These are phyloP conservation scores for Rhizoglyphus robini DNA, from an alignment of 1,140 invertebrate genomes.

Conservation along the genomic window DNA sequence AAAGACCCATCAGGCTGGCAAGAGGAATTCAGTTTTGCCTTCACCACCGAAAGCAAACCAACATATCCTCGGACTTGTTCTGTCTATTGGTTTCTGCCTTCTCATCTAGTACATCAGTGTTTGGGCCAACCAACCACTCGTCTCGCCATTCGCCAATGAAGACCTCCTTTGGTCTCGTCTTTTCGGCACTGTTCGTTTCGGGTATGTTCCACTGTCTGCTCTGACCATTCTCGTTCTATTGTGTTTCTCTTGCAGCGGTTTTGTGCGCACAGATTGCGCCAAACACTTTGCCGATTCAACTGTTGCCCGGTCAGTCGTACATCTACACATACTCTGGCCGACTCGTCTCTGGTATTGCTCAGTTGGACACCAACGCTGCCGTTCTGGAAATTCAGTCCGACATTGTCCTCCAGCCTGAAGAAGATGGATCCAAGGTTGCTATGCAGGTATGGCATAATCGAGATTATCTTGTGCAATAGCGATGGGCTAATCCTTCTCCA, in stretches of 20 bases:
- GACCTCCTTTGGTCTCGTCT: constrained; percentile 8
- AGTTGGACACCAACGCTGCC: constrained; percentile 24
- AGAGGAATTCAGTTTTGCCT: not conserved
- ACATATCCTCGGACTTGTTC: no score
- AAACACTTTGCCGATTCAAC: constrained; percentile 37
- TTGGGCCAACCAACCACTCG: not conserved
- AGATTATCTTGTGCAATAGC: not conserved
- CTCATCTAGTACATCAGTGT: not conserved
- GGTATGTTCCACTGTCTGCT: not conserved
- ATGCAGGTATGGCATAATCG: not conserved
- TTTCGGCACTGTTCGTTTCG: constrained; percentile 2
- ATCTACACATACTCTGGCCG: constrained; percentile 25
- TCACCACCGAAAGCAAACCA: not conserved
- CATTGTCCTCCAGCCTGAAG: constrained; percentile 21
- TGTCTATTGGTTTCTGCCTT: no score
- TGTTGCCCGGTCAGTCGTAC: constrained; percentile 23
- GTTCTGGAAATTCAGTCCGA: constrained; percentile 25
- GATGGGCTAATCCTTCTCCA: not conserved
- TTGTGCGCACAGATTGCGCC: not conserved
- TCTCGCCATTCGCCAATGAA: constrained; percentile 1
- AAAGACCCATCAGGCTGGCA: not conserved
- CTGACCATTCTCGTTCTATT: not conserved
- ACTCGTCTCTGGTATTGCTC: constrained; percentile 25
- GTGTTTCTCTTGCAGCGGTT: not conserved
- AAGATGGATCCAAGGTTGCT: not conserved